Percentiles rank a stretch among this genome's conserved stretches.
Evolutionary conservation across 2,113 vertebrate species (phyloP).

Genomic region (Ursus arctos): DNA sequence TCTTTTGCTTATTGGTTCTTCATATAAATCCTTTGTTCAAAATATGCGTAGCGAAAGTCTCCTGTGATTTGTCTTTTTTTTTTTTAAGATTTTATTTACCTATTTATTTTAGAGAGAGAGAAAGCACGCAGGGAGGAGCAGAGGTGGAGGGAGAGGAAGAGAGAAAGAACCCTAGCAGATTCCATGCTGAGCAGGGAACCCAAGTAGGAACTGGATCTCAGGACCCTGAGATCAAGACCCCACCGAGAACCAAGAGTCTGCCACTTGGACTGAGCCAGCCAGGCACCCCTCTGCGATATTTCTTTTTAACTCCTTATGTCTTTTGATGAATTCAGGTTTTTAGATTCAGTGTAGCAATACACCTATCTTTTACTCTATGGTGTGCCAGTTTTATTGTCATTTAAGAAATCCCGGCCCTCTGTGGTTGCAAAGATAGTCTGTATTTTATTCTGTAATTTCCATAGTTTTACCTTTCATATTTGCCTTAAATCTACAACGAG

Average conservation of each 20-base stretch:
- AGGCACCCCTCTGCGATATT: neutral
- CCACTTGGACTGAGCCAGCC: neutral
- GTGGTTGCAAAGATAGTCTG: neutral
- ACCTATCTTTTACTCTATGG: neutral
- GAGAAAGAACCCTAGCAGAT: neutral
- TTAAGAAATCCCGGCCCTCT: neutral
- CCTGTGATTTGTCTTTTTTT: neutral
- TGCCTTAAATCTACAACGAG: neutral
- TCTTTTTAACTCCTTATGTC: neutral
- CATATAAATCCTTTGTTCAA: neutral
- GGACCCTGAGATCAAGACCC: neutral
- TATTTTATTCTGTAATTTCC: neutral
- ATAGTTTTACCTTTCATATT: neutral
- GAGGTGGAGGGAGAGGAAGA: neutral
- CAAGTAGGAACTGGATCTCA: neutral
- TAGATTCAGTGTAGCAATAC: neutral
- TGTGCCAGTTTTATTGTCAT: neutral
- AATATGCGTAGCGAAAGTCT: neutral
- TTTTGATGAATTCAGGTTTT: neutral
- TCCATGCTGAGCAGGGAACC: neutral
- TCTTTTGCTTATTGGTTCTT: slow-evolving; percentile 34
- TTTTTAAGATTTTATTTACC: neutral
- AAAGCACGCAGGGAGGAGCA: neutral
- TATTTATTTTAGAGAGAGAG: neutral
- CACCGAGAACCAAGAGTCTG: neutral